These are phyloP conservation scores for Cistogaster globosa DNA, from an alignment of 2,888 invertebrate genomes.

Conservation along the genomic window DNA sequence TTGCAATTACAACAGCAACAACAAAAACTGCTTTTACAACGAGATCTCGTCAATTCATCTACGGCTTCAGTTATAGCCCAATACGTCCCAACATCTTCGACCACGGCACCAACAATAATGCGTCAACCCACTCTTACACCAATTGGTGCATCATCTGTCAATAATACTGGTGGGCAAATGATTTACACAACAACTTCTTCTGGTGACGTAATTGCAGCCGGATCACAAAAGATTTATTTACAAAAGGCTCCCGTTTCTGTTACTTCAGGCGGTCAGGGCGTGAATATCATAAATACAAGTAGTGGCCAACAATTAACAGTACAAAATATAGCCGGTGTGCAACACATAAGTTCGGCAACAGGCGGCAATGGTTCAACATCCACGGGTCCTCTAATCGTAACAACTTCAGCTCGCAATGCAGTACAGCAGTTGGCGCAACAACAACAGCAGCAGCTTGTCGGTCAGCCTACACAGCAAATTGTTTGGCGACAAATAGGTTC, in stretches of 20 bases:
- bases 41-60: constrained; percentile 74
- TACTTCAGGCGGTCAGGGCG: constrained; percentile 73
- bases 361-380: constrained; percentile 72
- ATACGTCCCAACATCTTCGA: constrained; percentile 70
- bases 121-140: constrained; percentile 77
- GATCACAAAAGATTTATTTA: constrained; percentile 79
- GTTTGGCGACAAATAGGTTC: constrained; percentile 81
- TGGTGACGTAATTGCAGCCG: constrained; percentile 73
- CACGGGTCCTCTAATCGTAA: constrained; percentile 77
- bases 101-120: constrained; percentile 72
- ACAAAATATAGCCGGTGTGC: constrained; percentile 78
- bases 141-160: constrained; percentile 75
- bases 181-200: constrained; percentile 79
- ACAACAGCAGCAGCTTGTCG: constrained; percentile 76
- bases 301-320: constrained; percentile 80
- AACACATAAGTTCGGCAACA: constrained; percentile 72
- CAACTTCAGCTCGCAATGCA: constrained; percentile 77
- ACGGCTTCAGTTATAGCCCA: constrained; percentile 76
- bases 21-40: constrained; percentile 78
- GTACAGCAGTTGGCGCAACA: constrained; percentile 75
- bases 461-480: constrained; percentile 77
- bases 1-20: constrained; percentile 75
- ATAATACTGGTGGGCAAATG: constrained; percentile 77
- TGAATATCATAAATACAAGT: constrained; percentile 79
- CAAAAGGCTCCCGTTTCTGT: constrained; percentile 77